These are phyloP conservation scores for Capra hircus DNA, from an alignment of 2,113 vertebrate genomes.

Conservation along the genomic window DNA sequence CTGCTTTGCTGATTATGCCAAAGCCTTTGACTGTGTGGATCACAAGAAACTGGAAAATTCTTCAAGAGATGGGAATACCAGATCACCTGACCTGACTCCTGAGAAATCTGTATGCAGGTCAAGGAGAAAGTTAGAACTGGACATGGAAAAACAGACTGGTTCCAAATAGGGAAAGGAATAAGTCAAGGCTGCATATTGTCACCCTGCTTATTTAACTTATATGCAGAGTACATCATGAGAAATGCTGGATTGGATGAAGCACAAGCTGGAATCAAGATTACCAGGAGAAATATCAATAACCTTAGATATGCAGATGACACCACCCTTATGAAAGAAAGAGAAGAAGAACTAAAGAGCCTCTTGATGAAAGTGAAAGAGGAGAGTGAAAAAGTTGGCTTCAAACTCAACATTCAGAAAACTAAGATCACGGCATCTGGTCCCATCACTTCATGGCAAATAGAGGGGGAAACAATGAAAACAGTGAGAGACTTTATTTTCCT, in stretches of 20 bases:
- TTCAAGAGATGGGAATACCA: neutral
- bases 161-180: neutral
- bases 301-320: neutral
- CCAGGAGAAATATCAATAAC: neutral
- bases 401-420: neutral
- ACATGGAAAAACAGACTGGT: neutral
- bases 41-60: neutral
- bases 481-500: neutral
- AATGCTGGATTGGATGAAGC: neutral
- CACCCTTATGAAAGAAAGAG: neutral
- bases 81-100: neutral
- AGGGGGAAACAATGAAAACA: neutral
- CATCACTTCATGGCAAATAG: neutral
- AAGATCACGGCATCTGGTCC: neutral
- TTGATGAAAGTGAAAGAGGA: neutral
- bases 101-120: neutral
- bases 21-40: neutral
- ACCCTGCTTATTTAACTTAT: neutral
- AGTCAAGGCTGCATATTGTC: neutral
- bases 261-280: neutral
- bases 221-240: neutral
- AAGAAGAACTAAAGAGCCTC: neutral
- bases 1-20: neutral
- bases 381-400: neutral
- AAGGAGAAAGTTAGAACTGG: neutral